Evolutionary conservation across 1,140 invertebrate genomes (phyloP), one percentile per base, ranked within the genome.

Genomic region (Conus ventricosus): DNA sequence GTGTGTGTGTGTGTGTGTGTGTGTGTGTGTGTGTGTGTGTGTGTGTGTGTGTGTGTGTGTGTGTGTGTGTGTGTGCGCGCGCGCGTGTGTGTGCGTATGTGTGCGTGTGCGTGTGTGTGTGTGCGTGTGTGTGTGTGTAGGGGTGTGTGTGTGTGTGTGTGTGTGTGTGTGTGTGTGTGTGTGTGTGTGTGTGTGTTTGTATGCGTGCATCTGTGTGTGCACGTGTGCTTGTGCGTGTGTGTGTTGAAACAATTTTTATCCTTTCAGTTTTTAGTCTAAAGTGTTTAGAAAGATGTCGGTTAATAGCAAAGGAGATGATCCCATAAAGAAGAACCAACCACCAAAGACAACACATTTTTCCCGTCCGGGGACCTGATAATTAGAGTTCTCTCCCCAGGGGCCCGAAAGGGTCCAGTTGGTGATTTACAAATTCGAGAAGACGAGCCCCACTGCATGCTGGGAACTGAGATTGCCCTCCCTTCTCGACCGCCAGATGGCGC

Each of bases 401-500:
- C 13, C 13, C 67, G 23, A 71, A 71, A 20, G 17, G 6, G 67
- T 71, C 67, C 67, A 71, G 67, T 71, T 71, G 67, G 67, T 71
- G 67, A 71, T 71, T 71, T n/a, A 71, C 67, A 23, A 71, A 23
- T 23, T 71, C 13, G 11, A 71, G 23, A 13, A 23, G 67, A 71
- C 76, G 76, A 27, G 17, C 15, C 39, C 5, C 15, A 23, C 51
- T 54, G 51, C 80, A 81, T 55, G 80, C 80, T 81, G 80, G 51
- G 80, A 81, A 23, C 80, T 81, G 80, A 51, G 80, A 81, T 81
- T 81, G 51, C 80, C 10, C 4, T 51, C 27, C 6, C 80, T 8
- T 54, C 80, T 71, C 67, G 11, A 71, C 53, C 80, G 80, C 82
- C 82, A 84, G 82, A 84, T 84, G 82, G 82, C 57, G 82, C 57